phyloP scores from a whole-genome alignment of 2,888 invertebrate species.

The Abscondita cerata region DNA sequence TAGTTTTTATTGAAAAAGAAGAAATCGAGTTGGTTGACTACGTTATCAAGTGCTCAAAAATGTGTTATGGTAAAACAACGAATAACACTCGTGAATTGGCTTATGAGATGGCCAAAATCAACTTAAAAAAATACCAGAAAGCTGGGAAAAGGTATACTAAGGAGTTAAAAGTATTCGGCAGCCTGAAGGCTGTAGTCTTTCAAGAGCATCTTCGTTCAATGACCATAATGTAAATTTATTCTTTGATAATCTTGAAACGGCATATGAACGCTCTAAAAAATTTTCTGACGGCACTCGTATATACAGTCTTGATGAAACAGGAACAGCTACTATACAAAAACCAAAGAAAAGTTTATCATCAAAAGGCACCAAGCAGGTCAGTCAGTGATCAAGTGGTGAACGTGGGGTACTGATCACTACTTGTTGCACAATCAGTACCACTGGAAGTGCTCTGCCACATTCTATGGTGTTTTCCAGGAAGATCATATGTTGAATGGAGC shows the following conservation, averaged over 20 bases:
- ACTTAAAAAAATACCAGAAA: constrained; percentile 26
- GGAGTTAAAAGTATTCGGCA: constrained; percentile 28
- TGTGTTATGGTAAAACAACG: constrained; percentile 27
- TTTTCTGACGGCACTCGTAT: constrained; percentile 6
- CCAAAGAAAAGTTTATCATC: constrained; percentile 14
- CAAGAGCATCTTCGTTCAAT: constrained; percentile 31
- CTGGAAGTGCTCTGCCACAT: background rate
- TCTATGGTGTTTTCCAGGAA: constrained; percentile 9
- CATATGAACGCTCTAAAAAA: constrained; percentile 1
- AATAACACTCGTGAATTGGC: constrained; percentile 19
- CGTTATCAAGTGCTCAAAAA: constrained; percentile 19
- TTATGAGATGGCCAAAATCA: constrained; percentile 22
- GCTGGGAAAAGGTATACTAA: constrained; percentile 28
- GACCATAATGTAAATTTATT: constrained; percentile 30
- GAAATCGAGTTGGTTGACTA: constrained; percentile 9
- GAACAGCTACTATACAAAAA: constrained; percentile 17
- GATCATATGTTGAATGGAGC: constrained; percentile 6
- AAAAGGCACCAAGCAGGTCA: constrained; percentile 19
- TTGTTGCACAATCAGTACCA: background rate
- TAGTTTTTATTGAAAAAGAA: constrained; percentile 17
- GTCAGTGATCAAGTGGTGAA: constrained; percentile 14
- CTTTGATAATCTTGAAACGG: background rate
- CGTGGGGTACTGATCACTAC: constrained; percentile 12
- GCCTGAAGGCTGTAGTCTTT: constrained; percentile 33
- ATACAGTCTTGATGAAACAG: constrained; percentile 11